These are phyloP conservation scores for Nomada lathburiana DNA, from an alignment of 2,888 invertebrate genomes.

Conservation along the genomic window DNA sequence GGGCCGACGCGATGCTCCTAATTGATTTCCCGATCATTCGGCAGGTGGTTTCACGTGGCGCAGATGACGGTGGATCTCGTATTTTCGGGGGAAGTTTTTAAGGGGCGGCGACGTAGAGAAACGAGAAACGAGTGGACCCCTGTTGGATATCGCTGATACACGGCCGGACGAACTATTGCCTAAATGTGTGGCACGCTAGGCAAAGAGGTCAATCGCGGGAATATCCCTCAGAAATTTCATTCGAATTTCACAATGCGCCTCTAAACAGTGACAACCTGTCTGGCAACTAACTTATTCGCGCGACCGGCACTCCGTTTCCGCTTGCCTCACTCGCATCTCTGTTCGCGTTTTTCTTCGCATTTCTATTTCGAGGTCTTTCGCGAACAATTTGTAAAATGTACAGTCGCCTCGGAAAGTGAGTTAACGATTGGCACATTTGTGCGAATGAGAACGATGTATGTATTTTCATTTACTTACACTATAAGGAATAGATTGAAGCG, in stretches of 20 bases:
- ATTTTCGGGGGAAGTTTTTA: too few species aligned
- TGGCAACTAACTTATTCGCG: conserved; percentile 18
- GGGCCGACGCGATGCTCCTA: too few species aligned
- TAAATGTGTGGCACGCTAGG: background rate
- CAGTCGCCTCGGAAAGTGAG: too few species aligned
- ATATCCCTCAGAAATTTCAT: conserved; percentile 30
- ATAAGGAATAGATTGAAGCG: too few species aligned
- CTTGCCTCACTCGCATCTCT: conserved; percentile 28
- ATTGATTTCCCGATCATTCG: too few species aligned
- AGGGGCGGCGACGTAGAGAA: background rate
- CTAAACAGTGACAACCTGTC: conserved; percentile 20
- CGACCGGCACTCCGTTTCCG: conserved; percentile 25
- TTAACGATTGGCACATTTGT: too few species aligned
- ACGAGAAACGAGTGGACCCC: background rate
- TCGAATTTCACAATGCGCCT: conserved; percentile 47
- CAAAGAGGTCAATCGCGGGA: conserved; percentile 28
- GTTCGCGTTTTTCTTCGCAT: background rate
- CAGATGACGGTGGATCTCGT: too few species aligned
- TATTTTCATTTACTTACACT: too few species aligned
- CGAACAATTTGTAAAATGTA: too few species aligned
- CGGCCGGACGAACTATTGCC: conserved; percentile 8
- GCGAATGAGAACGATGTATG: too few species aligned
- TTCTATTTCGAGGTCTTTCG: background rate
- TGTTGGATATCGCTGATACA: background rate
- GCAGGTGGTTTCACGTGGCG: too few species aligned